Base-by-base conservation (phyloP, 2,888 invertebrate species). In the Bibio marci region DNA sequence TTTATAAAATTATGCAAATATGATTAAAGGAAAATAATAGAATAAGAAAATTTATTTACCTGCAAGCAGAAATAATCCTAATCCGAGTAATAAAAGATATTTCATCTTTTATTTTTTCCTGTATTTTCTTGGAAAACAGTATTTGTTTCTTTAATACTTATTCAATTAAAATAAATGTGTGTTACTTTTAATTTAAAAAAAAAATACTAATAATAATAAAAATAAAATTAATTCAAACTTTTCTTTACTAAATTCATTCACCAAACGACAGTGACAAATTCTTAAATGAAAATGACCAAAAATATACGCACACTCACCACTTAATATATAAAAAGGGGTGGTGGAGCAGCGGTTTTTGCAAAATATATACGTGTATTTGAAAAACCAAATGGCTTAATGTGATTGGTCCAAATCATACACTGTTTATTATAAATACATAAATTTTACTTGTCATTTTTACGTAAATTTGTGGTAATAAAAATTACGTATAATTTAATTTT, bases 11-110 rank as follows among this genome's bases (percentile, higher is more conserved):
- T n/a, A n/a, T n/a, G n/a, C n/a, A n/a, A n/a, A n/a, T n/a, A n/a
- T n/a, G n/a, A n/a, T n/a, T n/a, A n/a, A n/a, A n/a, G n/a, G n/a
- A n/a, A 32, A 34, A 22, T 15, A 32, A 34, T n/a, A 34, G 18
- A n/a, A 22, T n/a, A 22, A 12, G 15, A 17, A 17, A 27, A 8
- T 11, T 3, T 22, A 40, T 51, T 59, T 51, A 67, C 67, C 67
- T 55, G 63, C 51, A 31, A 66, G 50, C 35, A 65, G 52, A 49
- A 67, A 55, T 50, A 63, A 46, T 47, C 59, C 56, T 44, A 63
- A 47, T 38, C 58, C 52, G 46, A 63, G 46, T 48, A 64, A 52
- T 41, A 64, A 47, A 45, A 58, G 52, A 51, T 60, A 58, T 50
- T 64, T 67, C 67, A 68, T 64, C 25, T 38, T 22, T 22, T 22